These are phyloP conservation scores for Melanotaenia pygmaea DNA, from an alignment of 2,797 vertebrate species.

Conservation along the genomic window DNA sequence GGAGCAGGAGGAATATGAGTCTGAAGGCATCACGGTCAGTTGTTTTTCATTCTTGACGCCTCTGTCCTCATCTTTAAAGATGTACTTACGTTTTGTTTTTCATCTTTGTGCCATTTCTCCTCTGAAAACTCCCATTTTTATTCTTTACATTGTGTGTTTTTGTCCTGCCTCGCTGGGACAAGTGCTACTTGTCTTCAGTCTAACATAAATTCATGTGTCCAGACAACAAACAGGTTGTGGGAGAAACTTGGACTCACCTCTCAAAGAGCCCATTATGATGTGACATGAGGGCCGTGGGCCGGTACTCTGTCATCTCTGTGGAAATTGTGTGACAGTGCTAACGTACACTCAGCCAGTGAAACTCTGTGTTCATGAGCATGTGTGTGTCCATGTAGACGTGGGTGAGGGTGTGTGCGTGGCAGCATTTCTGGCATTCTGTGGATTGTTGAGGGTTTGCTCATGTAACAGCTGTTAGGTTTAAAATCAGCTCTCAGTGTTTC, in stretches of 20 bases:
- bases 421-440: conserved; percentile 68
- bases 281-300: conserved; percentile 53
- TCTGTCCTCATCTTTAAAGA: not conserved
- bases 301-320: conserved; percentile 34
- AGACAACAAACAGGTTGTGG: conserved; percentile 57
- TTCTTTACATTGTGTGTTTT: conserved; percentile 21
- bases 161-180: conserved; percentile 43
- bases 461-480: not conserved
- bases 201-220: conserved; percentile 46
- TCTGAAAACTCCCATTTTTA: not conserved
- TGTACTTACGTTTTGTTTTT: not conserved
- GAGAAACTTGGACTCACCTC: conserved; percentile 60
- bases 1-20: conserved; percentile 97
- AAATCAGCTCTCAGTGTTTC: not conserved
- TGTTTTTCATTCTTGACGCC: not conserved
- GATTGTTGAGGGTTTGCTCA: conserved; percentile 25
- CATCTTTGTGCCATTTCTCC: not conserved
- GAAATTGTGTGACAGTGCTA: conserved; percentile 48
- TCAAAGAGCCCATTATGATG: conserved; percentile 73
- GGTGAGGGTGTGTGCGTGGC: conserved; percentile 28
- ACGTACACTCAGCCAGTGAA: conserved; percentile 25
- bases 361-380: conserved; percentile 16
- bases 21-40: conserved; percentile 94
- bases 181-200: conserved; percentile 41
- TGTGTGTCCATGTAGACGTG: conserved; percentile 32